Conservation (phyloP, 1,140 invertebrate species). For the Eriosoma lanigerum region DNA sequence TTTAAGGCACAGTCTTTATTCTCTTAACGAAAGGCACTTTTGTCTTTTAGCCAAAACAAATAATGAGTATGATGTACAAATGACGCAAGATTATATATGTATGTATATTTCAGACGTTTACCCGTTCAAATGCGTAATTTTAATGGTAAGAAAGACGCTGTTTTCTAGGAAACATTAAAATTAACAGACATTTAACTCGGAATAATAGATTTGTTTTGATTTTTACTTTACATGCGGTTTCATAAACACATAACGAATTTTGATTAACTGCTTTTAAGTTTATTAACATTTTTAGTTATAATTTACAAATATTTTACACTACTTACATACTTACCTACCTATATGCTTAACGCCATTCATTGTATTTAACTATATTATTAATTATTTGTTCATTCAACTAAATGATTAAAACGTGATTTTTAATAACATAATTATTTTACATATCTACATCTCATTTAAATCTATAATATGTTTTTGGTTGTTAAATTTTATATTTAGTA, state of each 20-base stretch:
- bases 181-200: neutral
- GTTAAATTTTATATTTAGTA: constrained; percentile 7
- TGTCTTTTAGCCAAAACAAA: constrained; percentile 49
- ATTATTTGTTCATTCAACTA: neutral
- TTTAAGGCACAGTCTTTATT: constrained; percentile 16
- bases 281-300: no score
- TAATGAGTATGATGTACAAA: constrained; percentile 43
- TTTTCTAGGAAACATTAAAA: constrained; percentile 20
- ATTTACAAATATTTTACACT: neutral
- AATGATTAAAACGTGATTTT: neutral
- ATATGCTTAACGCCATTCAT: neutral
- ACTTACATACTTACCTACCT: neutral
- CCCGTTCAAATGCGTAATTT: constrained; percentile 50
- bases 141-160: constrained; percentile 46
- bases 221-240: neutral
- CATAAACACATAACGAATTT: constrained; percentile 1
- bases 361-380: neutral
- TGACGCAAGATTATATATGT: constrained; percentile 52
- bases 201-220: constrained; percentile 2
- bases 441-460: neutral
- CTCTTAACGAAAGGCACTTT: constrained; percentile 49
- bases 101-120: constrained; percentile 52
- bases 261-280: constrained; percentile 13
- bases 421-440: neutral
- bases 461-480: neutral